Evolutionary conservation across 2,113 vertebrate genomes (phyloP), one percentile per base, ranked within the genome.

Genomic region (Bos javanicus): DNA sequence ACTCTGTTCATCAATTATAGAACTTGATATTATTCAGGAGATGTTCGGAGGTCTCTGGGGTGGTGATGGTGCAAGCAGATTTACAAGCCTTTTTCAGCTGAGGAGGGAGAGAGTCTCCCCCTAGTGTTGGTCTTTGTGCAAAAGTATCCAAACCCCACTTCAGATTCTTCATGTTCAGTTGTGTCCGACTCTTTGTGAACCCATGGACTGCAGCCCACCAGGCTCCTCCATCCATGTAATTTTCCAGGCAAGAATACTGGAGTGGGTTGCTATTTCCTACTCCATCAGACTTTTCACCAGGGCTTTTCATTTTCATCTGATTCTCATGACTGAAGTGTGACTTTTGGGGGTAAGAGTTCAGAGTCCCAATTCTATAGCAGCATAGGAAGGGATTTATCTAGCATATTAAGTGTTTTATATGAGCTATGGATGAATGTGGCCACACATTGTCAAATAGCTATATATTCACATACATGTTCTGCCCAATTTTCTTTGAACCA

Each of bases 71-170:
- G 74, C 30, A 26, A 13, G 43, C 64, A 74, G 57, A 39, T 26
- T 62, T 62, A n/a, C n/a, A 46, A 16, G 2, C 52, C n/a, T 3
- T 43, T 78, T 83, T 93, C 71, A 25, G 19, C 78, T 97, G 82
- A 94, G 84, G 50, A 97, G 94, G 93, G 87, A 87, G 56, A 96
- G 92, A 88, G 96, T 98, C 97, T 97, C 98, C 97, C 97, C 67
- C 97, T 98, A 95, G 97, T 78, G 97, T 94, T 96, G 28, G 17
- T 81, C n/a, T 92, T 39, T 83, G 43, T 50, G 36, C 25, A 71
- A 76, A 62, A 46, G 60, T 56, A 3, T 39, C 52, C 23, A n/a
- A 92, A 56, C 12, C n/a, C 28, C 23, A 12, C 52, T 33, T 81
- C 13, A 10, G 46, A n/a, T 56, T 96, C 43, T 93, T 16, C 0